Conservation (phyloP, 2,113 vertebrate genomes). For the Corvus hawaiiensis region DNA sequence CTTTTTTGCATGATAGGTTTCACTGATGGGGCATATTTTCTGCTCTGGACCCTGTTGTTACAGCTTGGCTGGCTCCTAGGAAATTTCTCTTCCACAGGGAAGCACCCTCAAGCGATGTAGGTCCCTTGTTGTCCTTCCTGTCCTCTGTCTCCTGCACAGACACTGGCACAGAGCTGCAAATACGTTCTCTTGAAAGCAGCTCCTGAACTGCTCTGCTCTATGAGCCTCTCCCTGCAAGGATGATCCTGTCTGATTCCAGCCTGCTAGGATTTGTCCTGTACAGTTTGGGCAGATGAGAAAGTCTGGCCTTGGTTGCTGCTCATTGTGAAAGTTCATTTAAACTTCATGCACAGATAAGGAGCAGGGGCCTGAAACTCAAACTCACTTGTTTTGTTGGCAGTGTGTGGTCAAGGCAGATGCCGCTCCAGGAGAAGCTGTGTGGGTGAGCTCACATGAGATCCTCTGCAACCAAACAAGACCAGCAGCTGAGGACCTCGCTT, state of each 20-base stretch:
- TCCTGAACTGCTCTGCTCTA: background rate
- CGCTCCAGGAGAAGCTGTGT: background rate
- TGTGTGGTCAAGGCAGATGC: background rate
- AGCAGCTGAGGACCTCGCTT: background rate
- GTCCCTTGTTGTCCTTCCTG: background rate
- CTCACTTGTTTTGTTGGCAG: background rate
- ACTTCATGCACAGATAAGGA: background rate
- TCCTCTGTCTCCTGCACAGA: background rate
- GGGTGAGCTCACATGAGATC: background rate
- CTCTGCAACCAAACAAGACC: background rate
- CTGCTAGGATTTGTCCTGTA: background rate
- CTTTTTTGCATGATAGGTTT: background rate
- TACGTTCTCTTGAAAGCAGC: background rate
- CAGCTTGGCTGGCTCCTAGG: background rate
- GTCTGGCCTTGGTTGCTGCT: background rate
- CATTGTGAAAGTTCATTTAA: background rate
- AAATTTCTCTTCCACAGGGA: background rate
- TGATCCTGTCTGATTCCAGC: background rate
- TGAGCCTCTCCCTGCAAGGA: background rate
- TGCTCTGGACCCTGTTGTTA: background rate
- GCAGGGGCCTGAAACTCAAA: background rate
- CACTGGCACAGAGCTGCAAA: background rate
- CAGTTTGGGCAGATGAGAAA: background rate
- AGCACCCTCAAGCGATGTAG: background rate
- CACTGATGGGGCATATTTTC: background rate